A percentile compares a stretch with the other conserved stretches of the same genome.
Conservation (phyloP, 2,888 invertebrate species). For the Drosophila seclusa region DNA sequence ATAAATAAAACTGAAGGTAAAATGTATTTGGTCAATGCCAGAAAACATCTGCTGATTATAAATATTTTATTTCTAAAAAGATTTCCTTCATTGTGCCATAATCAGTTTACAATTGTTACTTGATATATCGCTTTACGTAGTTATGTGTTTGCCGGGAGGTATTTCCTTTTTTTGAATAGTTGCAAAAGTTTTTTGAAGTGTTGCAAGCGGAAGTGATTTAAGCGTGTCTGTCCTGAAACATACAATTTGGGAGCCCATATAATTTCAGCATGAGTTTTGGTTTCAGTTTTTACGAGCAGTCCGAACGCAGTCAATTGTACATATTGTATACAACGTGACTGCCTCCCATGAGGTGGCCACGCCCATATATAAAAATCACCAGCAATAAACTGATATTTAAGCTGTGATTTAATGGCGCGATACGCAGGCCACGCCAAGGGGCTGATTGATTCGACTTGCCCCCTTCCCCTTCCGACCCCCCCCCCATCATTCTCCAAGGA, state of each 20-base stretch:
- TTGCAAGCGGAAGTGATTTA: conserved; percentile 13
- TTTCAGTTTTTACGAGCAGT: conserved; percentile 50
- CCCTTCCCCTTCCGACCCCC: background rate
- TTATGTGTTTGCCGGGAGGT: background rate
- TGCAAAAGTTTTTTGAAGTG: background rate
- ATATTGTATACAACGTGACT: conserved; percentile 33
- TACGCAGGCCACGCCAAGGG: conserved; percentile 44
- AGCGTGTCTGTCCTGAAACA: conserved; percentile 15
- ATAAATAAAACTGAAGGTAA: background rate
- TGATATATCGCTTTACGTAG: background rate
- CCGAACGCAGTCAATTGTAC: conserved; percentile 42
- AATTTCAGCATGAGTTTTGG: conserved; percentile 26
- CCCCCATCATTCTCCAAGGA: background rate
- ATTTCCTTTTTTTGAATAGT: too few relatives aligned
- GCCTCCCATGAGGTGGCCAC: conserved; percentile 15
- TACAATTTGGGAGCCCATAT: conserved; percentile 44
- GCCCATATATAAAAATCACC: conserved; percentile 48
- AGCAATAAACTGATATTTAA: conserved; percentile 62
- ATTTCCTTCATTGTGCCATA: background rate
- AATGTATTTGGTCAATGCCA: background rate
- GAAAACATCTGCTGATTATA: background rate
- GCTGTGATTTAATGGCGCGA: conserved; percentile 61
- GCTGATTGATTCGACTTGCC: conserved; percentile 49
- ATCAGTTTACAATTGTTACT: background rate
- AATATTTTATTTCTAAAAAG: background rate